Percentiles rank a stretch among this genome's conserved stretches.
Evolutionary conservation across 2,797 vertebrate species (phyloP).

Genomic region (Steatocranus sp.): DNA sequence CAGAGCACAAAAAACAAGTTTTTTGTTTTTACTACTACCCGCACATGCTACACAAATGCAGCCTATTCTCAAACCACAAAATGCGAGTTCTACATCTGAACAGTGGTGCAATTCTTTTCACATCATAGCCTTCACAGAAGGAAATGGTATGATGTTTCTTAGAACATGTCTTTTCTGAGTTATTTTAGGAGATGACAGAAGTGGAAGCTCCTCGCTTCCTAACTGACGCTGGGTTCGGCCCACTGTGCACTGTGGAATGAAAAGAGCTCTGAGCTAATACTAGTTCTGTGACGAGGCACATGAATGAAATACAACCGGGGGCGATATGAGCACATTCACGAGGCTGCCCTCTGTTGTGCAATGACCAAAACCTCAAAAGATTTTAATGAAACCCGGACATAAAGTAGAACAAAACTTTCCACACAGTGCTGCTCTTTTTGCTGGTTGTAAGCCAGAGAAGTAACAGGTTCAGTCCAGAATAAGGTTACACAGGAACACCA

Average conservation of each 20-base stretch:
- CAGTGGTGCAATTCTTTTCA: neutral
- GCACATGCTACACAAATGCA: neutral
- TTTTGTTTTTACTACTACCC: neutral
- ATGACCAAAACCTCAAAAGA: neutral
- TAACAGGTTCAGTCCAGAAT: neutral
- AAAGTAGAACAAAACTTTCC: neutral
- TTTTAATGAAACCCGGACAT: neutral
- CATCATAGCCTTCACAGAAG: neutral
- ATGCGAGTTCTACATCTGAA: neutral
- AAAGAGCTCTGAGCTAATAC: conserved; percentile 34
- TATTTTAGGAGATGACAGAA: neutral
- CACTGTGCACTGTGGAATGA: conserved; percentile 22
- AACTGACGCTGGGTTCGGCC: neutral
- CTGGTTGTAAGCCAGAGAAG: neutral
- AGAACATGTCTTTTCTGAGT: neutral
- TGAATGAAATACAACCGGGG: neutral
- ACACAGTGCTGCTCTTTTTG: neutral
- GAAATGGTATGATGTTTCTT: neutral
- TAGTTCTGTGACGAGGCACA: conserved; percentile 16
- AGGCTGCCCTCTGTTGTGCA: neutral
- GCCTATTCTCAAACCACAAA: neutral
- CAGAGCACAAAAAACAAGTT: neutral
- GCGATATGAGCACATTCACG: neutral
- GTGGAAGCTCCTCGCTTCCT: neutral
- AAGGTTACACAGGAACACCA: neutral